Percentiles rank a stretch among this genome's conserved stretches.
Evolutionary conservation across 1,140 invertebrate genomes (phyloP).

Genomic region (Periplaneta americana): DNA sequence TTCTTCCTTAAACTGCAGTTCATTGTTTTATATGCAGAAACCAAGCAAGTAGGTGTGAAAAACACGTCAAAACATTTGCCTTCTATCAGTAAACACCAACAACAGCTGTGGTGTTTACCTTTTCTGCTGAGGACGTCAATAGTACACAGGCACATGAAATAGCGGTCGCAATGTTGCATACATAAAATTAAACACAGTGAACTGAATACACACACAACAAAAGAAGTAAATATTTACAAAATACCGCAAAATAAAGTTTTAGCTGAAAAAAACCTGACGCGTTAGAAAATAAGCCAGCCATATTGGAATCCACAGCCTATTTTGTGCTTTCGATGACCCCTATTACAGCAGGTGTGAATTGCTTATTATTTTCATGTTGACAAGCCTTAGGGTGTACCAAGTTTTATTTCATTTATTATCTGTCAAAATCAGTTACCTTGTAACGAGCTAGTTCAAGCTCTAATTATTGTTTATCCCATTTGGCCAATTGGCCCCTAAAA

Average conservation of each 20-base stretch:
- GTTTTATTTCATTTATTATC: background rate
- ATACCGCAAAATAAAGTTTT: background rate
- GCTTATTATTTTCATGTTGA: background rate
- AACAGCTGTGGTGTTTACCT: background rate
- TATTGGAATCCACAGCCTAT: constrained; percentile 8
- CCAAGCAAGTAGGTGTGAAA: background rate
- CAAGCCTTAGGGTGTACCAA: background rate
- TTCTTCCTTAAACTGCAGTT: background rate
- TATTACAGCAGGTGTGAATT: background rate
- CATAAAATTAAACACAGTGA: background rate
- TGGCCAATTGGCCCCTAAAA: background rate
- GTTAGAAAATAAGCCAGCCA: constrained; percentile 3
- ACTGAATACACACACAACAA: background rate
- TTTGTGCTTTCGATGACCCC: background rate
- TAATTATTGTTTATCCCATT: background rate
- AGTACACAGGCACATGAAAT: background rate
- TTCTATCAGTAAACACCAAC: background rate
- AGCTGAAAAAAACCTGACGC: background rate
- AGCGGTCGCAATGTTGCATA: background rate
- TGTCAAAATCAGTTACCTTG: background rate
- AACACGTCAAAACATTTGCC: background rate
- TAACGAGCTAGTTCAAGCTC: background rate
- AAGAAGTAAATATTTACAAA: background rate
- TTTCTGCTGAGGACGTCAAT: background rate
- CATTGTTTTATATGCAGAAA: background rate